A percentile compares a stretch with the other conserved stretches of the same genome.
Conservation (phyloP, 2,888 invertebrate species). For the Carabus problematicus region DNA sequence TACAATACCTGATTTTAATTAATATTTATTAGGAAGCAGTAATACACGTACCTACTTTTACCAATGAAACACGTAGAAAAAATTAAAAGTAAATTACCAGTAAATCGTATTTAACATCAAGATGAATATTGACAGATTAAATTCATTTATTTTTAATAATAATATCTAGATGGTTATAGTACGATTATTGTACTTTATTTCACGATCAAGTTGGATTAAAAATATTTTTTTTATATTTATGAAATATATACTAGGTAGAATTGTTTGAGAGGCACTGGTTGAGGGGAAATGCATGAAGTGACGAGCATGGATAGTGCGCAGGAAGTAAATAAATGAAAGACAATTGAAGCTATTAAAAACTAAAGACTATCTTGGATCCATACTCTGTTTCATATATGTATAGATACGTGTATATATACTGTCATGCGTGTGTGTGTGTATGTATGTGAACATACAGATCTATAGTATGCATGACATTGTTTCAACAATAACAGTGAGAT, state of each 20-base stretch:
- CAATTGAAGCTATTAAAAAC: constrained; percentile 40
- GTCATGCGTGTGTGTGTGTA: constrained; percentile 9
- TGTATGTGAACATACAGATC: not conserved
- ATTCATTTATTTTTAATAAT: too few species aligned
- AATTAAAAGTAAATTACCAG: too few species aligned
- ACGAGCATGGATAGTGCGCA: constrained; percentile 27
- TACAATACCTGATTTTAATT: too few species aligned
- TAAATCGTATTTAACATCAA: too few species aligned
- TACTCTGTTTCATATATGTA: not conserved
- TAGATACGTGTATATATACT: not conserved
- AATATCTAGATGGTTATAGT: too few species aligned
- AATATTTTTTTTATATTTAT: too few species aligned
- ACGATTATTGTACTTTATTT: too few species aligned
- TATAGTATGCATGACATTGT: not conserved
- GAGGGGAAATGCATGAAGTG: constrained; percentile 31
- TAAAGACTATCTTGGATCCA: constrained; percentile 29
- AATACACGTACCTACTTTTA: too few species aligned
- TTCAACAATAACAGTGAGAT: not conserved
- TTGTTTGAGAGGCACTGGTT: constrained; percentile 15
- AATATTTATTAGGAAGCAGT: too few species aligned
- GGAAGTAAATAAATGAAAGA: constrained; percentile 43
- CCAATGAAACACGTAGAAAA: too few species aligned
- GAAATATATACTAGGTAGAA: not conserved
- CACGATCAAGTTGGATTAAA: too few species aligned
- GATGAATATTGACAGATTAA: too few species aligned